Evolutionary conservation across 37 sponge, comb jelly and placozoan genomes (phyloP).

Genomic region (Eunapius fragilis): DNA sequence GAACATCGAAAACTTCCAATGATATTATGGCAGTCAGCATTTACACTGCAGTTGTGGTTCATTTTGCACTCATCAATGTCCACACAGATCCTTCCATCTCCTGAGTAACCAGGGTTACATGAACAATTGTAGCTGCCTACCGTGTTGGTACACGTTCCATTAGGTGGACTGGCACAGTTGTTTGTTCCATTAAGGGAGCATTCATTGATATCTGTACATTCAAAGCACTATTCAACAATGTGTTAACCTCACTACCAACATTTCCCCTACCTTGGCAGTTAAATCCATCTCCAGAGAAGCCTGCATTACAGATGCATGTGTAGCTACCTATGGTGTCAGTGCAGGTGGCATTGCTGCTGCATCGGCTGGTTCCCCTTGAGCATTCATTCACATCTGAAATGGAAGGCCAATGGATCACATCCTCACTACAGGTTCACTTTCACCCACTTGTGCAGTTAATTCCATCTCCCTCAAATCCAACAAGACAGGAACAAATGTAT

Average conservation of each 20-base stretch:
- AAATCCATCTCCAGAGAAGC: slow-evolving; percentile 30
- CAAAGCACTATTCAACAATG: background rate
- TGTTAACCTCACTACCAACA: background rate
- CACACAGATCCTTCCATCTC: slow-evolving; percentile 25
- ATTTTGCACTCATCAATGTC: slow-evolving; percentile 7
- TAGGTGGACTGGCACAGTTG: background rate
- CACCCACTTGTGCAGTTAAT: slow-evolving; percentile 31
- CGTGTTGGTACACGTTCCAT: slow-evolving; percentile 17
- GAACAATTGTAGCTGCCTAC: slow-evolving; percentile 27
- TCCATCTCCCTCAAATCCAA: slow-evolving; percentile 37
- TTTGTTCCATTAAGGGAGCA: slow-evolving; percentile 6
- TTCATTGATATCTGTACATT: slow-evolving; percentile 26
- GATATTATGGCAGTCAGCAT: slow-evolving; percentile 21
- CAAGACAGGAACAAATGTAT: slow-evolving; percentile 37
- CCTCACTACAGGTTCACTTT: background rate
- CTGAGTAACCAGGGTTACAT: slow-evolving; percentile 39
- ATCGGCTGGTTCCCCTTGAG: background rate
- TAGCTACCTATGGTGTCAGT: slow-evolving; percentile 35
- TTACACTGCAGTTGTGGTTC: background rate
- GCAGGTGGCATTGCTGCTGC: slow-evolving; percentile 22
- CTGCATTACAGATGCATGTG: slow-evolving; percentile 24
- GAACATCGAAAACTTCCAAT: slow-evolving; percentile 27
- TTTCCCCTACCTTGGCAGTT: background rate
- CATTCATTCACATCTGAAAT: slow-evolving; percentile 40
- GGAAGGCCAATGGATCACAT: background rate